phyloP scores from a whole-genome alignment of 2,113 vertebrate genomes.

The Leucoraja erinaceus region DNA sequence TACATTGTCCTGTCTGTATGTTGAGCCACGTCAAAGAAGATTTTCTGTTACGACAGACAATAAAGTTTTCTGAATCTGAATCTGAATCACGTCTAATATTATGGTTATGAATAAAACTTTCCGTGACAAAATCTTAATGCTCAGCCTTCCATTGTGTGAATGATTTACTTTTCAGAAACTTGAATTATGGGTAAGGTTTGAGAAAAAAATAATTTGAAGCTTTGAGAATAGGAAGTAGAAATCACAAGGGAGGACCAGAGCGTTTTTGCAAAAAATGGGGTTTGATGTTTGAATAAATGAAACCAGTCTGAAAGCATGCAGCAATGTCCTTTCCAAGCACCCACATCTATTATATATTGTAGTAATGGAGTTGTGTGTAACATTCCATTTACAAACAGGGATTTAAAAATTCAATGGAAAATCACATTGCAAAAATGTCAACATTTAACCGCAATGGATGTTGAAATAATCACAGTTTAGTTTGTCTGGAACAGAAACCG shows the following conservation, averaged over 20 bases:
- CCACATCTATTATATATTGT: neutral
- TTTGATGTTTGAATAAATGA: neutral
- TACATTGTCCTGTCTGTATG: too few relatives aligned
- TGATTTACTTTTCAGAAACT: neutral
- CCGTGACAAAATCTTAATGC: neutral
- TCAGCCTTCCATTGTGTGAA: too few relatives aligned
- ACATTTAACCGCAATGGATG: neutral
- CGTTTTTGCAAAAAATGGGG: neutral
- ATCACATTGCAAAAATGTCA: neutral
- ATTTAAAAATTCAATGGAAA: neutral
- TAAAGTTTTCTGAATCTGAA: too few relatives aligned
- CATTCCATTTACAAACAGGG: neutral
- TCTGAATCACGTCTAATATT: neutral
- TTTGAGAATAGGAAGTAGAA: neutral
- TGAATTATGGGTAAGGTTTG: neutral
- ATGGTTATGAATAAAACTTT: neutral
- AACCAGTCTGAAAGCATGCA: neutral
- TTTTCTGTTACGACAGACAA: too few relatives aligned
- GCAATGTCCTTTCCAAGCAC: neutral
- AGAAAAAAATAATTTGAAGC: neutral
- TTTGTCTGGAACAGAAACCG: too few relatives aligned
- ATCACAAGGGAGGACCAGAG: neutral
- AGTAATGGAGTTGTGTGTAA: neutral
- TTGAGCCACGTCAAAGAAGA: too few relatives aligned
- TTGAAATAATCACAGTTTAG: too few relatives aligned